These are phyloP conservation scores for Acanthosepion pharaonis DNA, from an alignment of 2,888 invertebrate species.

Conservation along the genomic window DNA sequence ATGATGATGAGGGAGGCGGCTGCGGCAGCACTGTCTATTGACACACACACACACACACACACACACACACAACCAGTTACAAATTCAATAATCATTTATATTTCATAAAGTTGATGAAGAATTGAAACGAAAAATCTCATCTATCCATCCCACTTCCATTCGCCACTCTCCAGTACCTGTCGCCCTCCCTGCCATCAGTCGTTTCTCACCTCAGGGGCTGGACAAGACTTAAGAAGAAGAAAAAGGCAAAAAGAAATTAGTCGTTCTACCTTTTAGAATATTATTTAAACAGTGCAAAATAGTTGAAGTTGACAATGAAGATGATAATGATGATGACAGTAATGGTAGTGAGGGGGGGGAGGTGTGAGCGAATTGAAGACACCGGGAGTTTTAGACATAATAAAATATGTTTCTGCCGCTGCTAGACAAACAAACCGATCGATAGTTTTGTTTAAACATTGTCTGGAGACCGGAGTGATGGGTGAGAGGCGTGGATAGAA, in stretches of 20 bases:
- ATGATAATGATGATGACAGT: background rate
- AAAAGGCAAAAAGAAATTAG: background rate
- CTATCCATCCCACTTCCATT: background rate
- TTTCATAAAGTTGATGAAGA: background rate
- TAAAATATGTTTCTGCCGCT: constrained; percentile 33
- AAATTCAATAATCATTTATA: constrained; percentile 18
- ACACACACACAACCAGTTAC: background rate
- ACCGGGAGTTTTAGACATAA: background rate
- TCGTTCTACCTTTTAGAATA: background rate
- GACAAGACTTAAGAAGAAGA: background rate
- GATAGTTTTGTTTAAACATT: constrained; percentile 10
- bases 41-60: background rate
- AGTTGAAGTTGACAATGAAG: background rate
- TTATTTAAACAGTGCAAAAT: background rate
- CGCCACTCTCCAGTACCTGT: background rate
- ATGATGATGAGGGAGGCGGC: background rate
- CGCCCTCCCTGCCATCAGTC: background rate
- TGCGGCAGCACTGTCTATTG: background rate
- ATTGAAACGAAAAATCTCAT: background rate
- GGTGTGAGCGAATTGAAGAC: background rate
- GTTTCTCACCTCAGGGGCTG: background rate
- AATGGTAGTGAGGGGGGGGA: background rate
- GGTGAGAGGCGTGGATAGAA: background rate
- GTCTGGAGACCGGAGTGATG: background rate
- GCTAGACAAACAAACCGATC: constrained; percentile 14